Evolutionary conservation across 2,888 invertebrate species (phyloP).

Genomic region (Temnothorax rugatulus): DNA sequence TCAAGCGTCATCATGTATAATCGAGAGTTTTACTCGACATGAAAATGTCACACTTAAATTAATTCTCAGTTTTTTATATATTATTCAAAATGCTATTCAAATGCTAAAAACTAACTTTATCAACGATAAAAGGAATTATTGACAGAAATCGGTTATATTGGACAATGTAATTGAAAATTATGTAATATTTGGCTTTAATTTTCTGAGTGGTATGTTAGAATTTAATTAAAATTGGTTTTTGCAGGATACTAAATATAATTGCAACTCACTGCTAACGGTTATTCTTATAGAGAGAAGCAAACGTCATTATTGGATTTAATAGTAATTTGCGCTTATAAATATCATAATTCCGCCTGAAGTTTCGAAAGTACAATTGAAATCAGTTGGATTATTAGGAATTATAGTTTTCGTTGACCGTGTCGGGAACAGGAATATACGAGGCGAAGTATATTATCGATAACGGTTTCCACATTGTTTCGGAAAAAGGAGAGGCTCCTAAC

Average conservation of each 20-base stretch:
- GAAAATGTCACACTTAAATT: neutral
- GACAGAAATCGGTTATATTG: neutral
- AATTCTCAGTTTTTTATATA: neutral
- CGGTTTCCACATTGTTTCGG: conserved; percentile 20
- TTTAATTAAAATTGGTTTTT: neutral
- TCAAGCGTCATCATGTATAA: neutral
- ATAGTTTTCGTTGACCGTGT: neutral
- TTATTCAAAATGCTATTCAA: neutral
- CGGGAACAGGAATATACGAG: neutral
- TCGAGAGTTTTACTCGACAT: neutral
- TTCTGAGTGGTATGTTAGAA: neutral
- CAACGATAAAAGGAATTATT: neutral
- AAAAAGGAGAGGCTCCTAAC: conserved; percentile 34
- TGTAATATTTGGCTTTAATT: neutral
- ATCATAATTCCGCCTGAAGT: neutral
- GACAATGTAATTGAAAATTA: neutral
- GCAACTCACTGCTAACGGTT: neutral
- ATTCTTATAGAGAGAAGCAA: neutral
- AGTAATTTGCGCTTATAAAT: neutral
- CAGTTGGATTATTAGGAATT: conserved; percentile 16
- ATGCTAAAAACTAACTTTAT: neutral
- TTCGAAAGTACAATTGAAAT: neutral
- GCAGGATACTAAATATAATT: neutral
- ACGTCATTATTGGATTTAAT: neutral
- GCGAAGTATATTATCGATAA: conserved; percentile 32